Evolutionary conservation across 2,888 invertebrate genomes (phyloP).

Genomic region (Graphium colonna): DNA sequence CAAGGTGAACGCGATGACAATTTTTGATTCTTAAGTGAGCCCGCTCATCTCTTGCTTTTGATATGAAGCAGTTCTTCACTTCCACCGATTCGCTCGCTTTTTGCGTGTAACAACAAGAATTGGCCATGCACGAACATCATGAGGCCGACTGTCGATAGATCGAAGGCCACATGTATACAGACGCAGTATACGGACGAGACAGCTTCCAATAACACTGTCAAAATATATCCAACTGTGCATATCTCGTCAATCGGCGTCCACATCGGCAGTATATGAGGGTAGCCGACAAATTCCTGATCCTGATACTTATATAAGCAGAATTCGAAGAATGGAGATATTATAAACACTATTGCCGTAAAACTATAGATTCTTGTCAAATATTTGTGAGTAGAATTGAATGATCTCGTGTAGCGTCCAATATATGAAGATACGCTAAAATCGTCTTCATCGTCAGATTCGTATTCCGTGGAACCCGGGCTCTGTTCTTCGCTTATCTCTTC

Average conservation of each 20-base stretch:
- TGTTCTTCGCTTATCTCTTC: slow-evolving; percentile 32
- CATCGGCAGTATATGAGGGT: slow-evolving; percentile 55
- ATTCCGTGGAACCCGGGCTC: slow-evolving; percentile 26
- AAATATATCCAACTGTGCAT: slow-evolving; percentile 39
- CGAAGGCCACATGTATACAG: slow-evolving; percentile 51
- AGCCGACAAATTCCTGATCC: slow-evolving; percentile 27
- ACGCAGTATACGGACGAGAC: slow-evolving; percentile 51
- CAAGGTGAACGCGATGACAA: slow-evolving; percentile 46
- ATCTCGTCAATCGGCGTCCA: slow-evolving; percentile 49
- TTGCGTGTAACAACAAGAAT: slow-evolving; percentile 44
- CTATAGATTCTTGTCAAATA: slow-evolving; percentile 46
- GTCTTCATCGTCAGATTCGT: slow-evolving; percentile 38
- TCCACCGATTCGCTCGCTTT: slow-evolving; percentile 50
- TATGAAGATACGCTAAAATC: slow-evolving; percentile 27
- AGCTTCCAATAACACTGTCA: slow-evolving; percentile 42
- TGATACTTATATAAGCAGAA: slow-evolving; percentile 33
- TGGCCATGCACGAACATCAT: slow-evolving; percentile 64
- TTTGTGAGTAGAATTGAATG: slow-evolving; percentile 37
- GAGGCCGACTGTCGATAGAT: slow-evolving; percentile 48
- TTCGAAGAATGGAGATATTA: slow-evolving; percentile 55
- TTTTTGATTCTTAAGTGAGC: slow-evolving; percentile 51
- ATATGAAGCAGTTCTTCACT: slow-evolving; percentile 33
- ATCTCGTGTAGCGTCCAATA: slow-evolving; percentile 42
- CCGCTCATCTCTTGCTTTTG: slow-evolving; percentile 40
- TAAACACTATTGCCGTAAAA: slow-evolving; percentile 45